Evolutionary conservation across 92 coral and sea anemone species (phyloP).

Genomic region (Bergia puertoricense): DNA sequence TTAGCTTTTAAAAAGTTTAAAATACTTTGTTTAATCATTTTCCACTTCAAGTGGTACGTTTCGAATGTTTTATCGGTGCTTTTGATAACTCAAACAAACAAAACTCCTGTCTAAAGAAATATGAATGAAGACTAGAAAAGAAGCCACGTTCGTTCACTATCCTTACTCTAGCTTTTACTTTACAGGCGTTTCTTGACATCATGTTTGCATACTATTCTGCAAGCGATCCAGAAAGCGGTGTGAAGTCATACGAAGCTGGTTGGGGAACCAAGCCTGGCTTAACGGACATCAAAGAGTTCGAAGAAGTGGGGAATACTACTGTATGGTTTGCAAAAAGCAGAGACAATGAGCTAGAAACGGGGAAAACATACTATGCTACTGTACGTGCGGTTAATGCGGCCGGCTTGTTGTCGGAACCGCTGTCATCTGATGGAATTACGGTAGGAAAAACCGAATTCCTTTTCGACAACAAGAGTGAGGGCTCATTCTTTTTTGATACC

Average conservation of each 20-base stretch:
- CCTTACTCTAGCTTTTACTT: background rate
- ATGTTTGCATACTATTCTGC: background rate
- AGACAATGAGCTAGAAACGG: constrained; percentile 51
- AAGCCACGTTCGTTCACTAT: background rate
- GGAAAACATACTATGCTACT: constrained; percentile 65
- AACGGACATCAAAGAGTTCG: constrained; percentile 62
- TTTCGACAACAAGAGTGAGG: constrained; percentile 68
- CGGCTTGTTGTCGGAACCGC: constrained; percentile 56
- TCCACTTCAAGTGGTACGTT: too few species aligned
- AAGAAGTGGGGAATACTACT: constrained; percentile 64
- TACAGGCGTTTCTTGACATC: background rate
- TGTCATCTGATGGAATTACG: constrained; percentile 69
- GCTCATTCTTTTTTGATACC: constrained; percentile 90
- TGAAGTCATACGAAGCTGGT: constrained; percentile 61
- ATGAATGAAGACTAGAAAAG: background rate
- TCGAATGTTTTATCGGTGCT: too few species aligned
- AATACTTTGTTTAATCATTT: too few species aligned
- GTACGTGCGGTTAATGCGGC: constrained; percentile 75
- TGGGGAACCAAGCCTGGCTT: constrained; percentile 71
- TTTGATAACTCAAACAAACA: background rate
- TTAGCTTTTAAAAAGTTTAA: too few species aligned
- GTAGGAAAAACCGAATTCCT: constrained; percentile 74
- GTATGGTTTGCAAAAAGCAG: constrained; percentile 62
- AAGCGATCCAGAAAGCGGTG: constrained; percentile 64
- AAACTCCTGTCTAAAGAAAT: background rate